These are phyloP conservation scores for Anagrus nilaparvatae DNA, from an alignment of 1,140 invertebrate species.

Conservation along the genomic window DNA sequence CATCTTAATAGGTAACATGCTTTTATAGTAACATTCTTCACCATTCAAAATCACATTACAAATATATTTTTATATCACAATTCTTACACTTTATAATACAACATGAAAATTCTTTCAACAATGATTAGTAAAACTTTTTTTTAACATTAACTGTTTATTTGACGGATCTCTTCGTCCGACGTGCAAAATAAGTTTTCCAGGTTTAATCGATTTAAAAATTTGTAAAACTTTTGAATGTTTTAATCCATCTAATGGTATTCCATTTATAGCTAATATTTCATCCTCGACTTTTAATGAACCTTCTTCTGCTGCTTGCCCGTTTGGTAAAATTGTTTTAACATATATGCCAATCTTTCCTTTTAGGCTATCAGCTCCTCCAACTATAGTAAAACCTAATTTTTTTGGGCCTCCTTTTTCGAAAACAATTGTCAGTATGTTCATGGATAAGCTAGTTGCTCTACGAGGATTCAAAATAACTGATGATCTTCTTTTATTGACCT, in stretches of 20 bases:
- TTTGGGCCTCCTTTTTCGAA: slow-evolving; percentile 53
- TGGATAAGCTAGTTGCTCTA: slow-evolving; percentile 27
- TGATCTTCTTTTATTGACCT: slow-evolving; percentile 25
- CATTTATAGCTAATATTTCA: slow-evolving; percentile 59
- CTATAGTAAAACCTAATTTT: slow-evolving; percentile 65
- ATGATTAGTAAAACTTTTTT: no score
- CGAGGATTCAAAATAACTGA: slow-evolving; percentile 13
- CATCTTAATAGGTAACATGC: no score
- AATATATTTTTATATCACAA: no score
- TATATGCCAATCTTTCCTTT: slow-evolving; percentile 62
- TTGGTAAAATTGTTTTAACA: slow-evolving; percentile 57
- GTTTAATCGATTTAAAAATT: slow-evolving; percentile 53
- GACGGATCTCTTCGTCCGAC: slow-evolving; percentile 43
- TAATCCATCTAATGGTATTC: slow-evolving; percentile 45
- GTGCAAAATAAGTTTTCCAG: slow-evolving; percentile 51
- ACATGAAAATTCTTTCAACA: no score
- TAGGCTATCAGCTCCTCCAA: slow-evolving; percentile 60
- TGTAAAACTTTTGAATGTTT: slow-evolving; percentile 55
- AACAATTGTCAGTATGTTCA: slow-evolving; percentile 30
- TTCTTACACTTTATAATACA: no score
- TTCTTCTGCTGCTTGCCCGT: slow-evolving; percentile 57
- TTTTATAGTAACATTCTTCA: no score
- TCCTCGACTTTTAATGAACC: slow-evolving; percentile 51
- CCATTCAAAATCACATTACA: no score
- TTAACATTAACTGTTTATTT: slow-evolving; percentile 37